phyloP scores from a whole-genome alignment of 2,888 invertebrate genomes.

The Coelogynopora nodosa region DNA sequence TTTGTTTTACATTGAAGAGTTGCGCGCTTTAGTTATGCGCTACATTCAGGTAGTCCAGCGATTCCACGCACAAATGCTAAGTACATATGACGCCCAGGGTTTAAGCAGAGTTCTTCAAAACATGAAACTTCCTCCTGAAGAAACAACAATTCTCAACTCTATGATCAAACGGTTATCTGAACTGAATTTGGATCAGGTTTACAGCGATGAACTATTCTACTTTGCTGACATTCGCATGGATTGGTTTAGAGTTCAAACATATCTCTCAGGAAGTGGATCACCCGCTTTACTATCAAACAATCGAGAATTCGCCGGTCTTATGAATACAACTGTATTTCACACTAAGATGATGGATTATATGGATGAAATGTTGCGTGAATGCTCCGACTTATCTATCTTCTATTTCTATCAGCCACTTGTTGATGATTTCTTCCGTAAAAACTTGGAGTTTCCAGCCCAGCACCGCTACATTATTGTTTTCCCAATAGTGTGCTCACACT shows the following conservation, averaged over 20 bases:
- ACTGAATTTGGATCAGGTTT: constrained; percentile 70
- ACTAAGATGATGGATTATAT: constrained; percentile 95
- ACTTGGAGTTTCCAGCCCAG: constrained; percentile 95
- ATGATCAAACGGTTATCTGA: constrained; percentile 75
- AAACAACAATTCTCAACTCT: constrained; percentile 85
- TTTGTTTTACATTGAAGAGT: constrained; percentile 94
- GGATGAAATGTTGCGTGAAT: constrained; percentile 91
- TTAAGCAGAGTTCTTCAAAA: not conserved
- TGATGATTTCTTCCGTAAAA: constrained; percentile 96
- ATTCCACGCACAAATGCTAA: constrained; percentile 92
- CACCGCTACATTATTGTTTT: constrained; percentile 89
- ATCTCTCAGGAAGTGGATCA: constrained; percentile 65
- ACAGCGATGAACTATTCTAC: constrained; percentile 64
- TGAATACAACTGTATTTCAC: constrained; percentile 93
- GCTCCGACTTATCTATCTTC: constrained; percentile 92
- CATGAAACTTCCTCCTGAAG: constrained; percentile 76
- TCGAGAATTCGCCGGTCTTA: constrained; percentile 78
- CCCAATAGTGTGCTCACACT: constrained; percentile 93
- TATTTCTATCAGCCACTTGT: constrained; percentile 80
- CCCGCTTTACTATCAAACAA: constrained; percentile 74
- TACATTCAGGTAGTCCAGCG: constrained; percentile 86
- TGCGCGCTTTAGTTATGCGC: constrained; percentile 67
- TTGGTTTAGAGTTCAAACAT: constrained; percentile 86
- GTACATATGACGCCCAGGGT: constrained; percentile 79
- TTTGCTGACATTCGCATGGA: constrained; percentile 89